Conservation (phyloP, 2,888 invertebrate species). For the Scaptomyza caliginosa region DNA sequence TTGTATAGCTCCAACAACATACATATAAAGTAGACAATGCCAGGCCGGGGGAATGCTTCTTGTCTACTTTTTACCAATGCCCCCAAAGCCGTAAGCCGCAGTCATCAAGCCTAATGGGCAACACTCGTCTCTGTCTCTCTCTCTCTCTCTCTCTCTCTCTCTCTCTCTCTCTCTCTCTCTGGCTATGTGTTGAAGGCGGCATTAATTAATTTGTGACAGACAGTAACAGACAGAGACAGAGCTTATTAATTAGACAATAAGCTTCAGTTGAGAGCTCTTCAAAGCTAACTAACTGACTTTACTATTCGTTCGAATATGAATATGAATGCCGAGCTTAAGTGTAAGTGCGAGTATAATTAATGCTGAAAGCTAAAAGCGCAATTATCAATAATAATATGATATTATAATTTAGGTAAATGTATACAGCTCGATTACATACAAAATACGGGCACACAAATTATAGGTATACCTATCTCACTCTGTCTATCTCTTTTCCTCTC, state of each 20-base stretch:
- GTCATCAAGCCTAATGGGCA: constrained; percentile 62
- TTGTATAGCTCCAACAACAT: constrained; percentile 4
- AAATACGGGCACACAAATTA: constrained; percentile 51
- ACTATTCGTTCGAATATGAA: constrained; percentile 3
- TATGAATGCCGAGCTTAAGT: neutral
- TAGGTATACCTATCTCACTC: constrained; percentile 19
- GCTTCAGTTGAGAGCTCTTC: constrained; percentile 26
- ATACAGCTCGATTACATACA: constrained; percentile 41
- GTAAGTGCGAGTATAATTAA: constrained; percentile 19
- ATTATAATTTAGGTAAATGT: constrained; percentile 66
- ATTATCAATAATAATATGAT: constrained; percentile 75
- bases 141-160: neutral
- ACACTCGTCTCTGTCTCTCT: constrained; percentile 18
- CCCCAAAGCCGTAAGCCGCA: constrained; percentile 14
- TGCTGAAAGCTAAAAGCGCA: constrained; percentile 62
- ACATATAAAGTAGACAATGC: constrained; percentile 19
- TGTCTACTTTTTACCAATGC: constrained; percentile 1
- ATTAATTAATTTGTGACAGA: constrained; percentile 71
- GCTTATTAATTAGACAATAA: constrained; percentile 71
- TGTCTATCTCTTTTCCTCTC: neutral
- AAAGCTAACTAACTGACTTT: constrained; percentile 4
- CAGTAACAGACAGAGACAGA: constrained; percentile 19
- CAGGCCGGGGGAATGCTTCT: constrained; percentile 17
- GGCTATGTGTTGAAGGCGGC: constrained; percentile 22
- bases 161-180: neutral